Evolutionary conservation across 1,140 invertebrate species (phyloP), one percentile per base, ranked within the genome.

Genomic region (Panulirus ornatus): DNA sequence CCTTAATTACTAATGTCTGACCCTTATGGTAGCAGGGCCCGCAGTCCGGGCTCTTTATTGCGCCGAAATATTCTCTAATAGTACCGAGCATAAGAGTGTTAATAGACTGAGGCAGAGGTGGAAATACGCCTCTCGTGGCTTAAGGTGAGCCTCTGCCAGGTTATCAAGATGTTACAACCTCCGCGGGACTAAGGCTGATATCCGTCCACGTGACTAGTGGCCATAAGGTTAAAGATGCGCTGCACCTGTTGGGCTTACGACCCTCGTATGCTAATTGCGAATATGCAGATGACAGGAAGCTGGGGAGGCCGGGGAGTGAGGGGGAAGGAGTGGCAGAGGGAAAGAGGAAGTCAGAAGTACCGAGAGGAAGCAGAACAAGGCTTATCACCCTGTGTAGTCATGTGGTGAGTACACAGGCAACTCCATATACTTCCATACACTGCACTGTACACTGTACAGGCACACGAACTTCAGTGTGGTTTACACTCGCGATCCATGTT

Each of bases 231-330:
- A 58, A 83, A 84, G 70, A 58, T 75, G 40, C 40, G 16, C 44
- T 75, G 79, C 79, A 38, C 44, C 79, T 54, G 66, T 42, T n/a
- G 34, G 66, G 88, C n/a, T 89, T 89, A 89, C 66, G 78, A 89
- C 88, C 81, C 63, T 19, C 79, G 66, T 89, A 89, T 89, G 88
- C 88, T 89, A 89, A 89, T 89, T 89, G 88, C 78, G 79, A 84
- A 84, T 89, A 89, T 89, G 88, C 88, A 89, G 88, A 89, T 89
- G 88, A 89, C 88, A 89, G 88, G 88, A 89, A 89, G 81, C 81
- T 83, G 88, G 30, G 30, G 54, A 58, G 34, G 75, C 19, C 27
- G 38, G 19, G 76, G 34, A 5, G 22, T 9, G 38, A 42, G 79
- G 27, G 79, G 19, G 47, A 22, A 63, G 54, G n/a, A 36, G 36